Evolutionary conservation across 2,888 invertebrate species (phyloP).

Genomic region (Archaeoteleia sp.): DNA sequence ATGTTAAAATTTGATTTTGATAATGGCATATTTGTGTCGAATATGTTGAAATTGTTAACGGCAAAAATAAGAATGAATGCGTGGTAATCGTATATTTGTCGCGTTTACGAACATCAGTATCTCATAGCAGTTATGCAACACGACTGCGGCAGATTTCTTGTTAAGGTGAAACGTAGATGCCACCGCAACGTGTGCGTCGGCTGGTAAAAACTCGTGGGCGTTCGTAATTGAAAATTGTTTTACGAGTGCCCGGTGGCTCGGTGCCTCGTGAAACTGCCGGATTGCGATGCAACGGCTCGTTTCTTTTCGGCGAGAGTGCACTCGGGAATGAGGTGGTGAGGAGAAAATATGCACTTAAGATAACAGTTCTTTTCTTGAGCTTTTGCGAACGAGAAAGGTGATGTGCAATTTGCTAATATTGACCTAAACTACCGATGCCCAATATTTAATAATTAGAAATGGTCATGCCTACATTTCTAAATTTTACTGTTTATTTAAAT

Average conservation of each 20-base stretch:
- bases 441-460: conserved; percentile 13
- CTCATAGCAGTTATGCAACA: conserved; percentile 5
- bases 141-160: conserved; percentile 42
- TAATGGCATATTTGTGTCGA: too few relatives aligned
- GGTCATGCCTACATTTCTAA: too few relatives aligned
- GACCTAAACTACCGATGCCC: conserved; percentile 29
- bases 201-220: conserved; percentile 53
- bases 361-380: conserved; percentile 50
- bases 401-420: conserved; percentile 37
- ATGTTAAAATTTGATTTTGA: too few relatives aligned
- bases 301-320: conserved; percentile 48
- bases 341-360: conserved; percentile 48
- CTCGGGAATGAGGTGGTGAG: conserved; percentile 27
- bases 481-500: too few relatives aligned
- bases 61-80: too few relatives aligned
- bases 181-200: conserved; percentile 27
- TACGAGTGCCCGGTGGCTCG: conserved; percentile 34
- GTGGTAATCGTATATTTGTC: too few relatives aligned
- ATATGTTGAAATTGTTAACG: too few relatives aligned
- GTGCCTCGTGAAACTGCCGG: conserved; percentile 43
- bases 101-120: too few relatives aligned
- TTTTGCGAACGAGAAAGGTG: conserved; percentile 33
- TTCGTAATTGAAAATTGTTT: conserved; percentile 51
- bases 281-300: conserved; percentile 38
- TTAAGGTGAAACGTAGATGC: conserved; percentile 47